Evolutionary conservation across 2,113 vertebrate species (phyloP).

Genomic region (Zosterops japonicus): DNA sequence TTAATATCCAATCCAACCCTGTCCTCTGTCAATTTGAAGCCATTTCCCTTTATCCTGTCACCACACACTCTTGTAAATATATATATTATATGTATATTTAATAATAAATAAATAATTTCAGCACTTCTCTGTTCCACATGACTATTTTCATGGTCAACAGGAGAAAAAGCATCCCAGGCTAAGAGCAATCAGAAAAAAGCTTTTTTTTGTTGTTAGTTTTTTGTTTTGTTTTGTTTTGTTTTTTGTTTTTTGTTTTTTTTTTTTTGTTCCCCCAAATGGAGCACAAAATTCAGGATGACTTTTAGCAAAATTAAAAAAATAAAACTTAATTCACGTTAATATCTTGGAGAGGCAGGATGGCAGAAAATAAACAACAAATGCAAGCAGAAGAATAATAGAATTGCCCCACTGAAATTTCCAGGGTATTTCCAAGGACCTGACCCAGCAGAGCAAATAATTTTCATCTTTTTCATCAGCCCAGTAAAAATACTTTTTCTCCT

Average conservation of each 20-base stretch:
- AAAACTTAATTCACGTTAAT: too few species aligned
- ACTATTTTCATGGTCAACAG: neutral
- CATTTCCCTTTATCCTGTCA: neutral
- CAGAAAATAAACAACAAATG: neutral
- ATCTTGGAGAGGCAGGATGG: neutral
- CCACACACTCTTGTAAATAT: neutral
- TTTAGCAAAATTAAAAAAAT: neutral
- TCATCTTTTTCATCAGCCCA: neutral
- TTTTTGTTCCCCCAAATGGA: neutral
- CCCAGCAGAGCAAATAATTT: neutral
- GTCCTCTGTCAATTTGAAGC: neutral
- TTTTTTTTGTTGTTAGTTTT: fast-evolving
- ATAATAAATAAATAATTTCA: neutral
- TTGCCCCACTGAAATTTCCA: neutral
- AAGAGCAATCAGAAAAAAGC: neutral
- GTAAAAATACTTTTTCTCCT: neutral
- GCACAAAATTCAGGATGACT: neutral
- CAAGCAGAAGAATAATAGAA: neutral
- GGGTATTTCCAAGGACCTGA: neutral
- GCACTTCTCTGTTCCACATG: neutral
- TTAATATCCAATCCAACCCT: neutral
- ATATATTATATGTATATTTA: too few species aligned
- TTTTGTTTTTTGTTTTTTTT: too few species aligned
- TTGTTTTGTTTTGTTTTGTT: too few species aligned
- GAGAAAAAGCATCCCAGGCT: neutral